phyloP scores from a whole-genome alignment of 2,888 invertebrate genomes.

The Drosophila nigricruria region DNA sequence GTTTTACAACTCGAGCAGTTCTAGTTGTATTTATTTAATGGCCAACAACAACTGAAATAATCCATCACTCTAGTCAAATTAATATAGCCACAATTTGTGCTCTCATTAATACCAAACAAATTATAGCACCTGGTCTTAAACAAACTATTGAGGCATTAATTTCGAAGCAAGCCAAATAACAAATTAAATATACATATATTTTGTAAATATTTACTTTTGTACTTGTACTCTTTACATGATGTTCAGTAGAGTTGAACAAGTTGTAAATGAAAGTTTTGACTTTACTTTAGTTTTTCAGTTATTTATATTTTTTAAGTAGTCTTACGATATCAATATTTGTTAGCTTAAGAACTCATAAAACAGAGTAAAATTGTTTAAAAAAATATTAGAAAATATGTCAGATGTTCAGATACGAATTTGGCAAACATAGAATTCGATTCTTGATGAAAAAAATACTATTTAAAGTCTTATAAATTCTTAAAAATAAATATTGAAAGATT shows the following conservation, averaged over 20 bases:
- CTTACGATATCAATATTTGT: too few relatives aligned
- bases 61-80: conserved; percentile 7
- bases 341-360: neutral
- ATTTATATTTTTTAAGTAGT: neutral
- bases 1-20: conserved; percentile 1
- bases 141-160: conserved; percentile 12
- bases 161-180: neutral
- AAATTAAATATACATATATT: neutral
- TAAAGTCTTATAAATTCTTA: too few relatives aligned
- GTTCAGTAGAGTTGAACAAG: neutral
- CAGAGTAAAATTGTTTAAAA: too few relatives aligned
- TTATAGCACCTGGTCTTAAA: neutral
- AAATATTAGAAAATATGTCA: too few relatives aligned
- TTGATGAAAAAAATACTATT: too few relatives aligned
- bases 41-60: neutral
- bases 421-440: too few relatives aligned
- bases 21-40: neutral
- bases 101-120: neutral
- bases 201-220: conserved; percentile 1
- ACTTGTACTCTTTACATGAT: too few relatives aligned
- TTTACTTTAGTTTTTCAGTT: too few relatives aligned
- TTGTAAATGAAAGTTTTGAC: too few relatives aligned
- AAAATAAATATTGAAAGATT: too few relatives aligned
- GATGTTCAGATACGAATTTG: too few relatives aligned
- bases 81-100: conserved; percentile 2